These are phyloP conservation scores for Pristionchus exspectatus DNA, from an alignment of 2,888 invertebrate genomes.

Conservation along the genomic window DNA sequence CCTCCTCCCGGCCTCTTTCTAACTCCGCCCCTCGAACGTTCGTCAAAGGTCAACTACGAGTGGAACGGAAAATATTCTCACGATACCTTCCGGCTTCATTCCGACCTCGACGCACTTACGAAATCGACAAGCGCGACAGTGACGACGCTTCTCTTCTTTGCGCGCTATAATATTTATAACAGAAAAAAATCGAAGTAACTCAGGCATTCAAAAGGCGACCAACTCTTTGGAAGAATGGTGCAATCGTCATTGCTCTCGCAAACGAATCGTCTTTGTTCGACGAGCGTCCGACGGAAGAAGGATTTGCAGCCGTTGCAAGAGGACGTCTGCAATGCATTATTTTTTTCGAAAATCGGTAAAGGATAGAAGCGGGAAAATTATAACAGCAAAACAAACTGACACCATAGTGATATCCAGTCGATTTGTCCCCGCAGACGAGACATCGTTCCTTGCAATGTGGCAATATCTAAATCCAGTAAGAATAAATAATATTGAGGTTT, in stretches of 20 bases:
- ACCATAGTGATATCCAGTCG: not conserved
- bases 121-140: not conserved
- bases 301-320: not conserved
- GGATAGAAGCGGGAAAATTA: too few species aligned
- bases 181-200: not conserved
- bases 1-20: too few species aligned
- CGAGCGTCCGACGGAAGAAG: not conserved
- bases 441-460: not conserved
- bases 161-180: not conserved
- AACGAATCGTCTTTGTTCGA: not conserved
- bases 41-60: too few species aligned
- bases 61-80: too few species aligned
- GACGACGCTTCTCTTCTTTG: conserved; percentile 6
- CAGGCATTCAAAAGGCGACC: not conserved
- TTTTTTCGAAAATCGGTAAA: too few species aligned
- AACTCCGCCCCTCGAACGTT: too few species aligned
- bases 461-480: too few species aligned
- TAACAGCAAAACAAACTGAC: not conserved
- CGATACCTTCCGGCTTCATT: not conserved
- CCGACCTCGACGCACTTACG: conserved; percentile 15
- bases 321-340: not conserved
- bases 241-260: not conserved
- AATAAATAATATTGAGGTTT: not conserved
- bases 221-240: not conserved
- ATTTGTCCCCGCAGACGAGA: not conserved